Evolutionary conservation across 2,797 vertebrate species (phyloP).

Genomic region (Vultur gryphus): DNA sequence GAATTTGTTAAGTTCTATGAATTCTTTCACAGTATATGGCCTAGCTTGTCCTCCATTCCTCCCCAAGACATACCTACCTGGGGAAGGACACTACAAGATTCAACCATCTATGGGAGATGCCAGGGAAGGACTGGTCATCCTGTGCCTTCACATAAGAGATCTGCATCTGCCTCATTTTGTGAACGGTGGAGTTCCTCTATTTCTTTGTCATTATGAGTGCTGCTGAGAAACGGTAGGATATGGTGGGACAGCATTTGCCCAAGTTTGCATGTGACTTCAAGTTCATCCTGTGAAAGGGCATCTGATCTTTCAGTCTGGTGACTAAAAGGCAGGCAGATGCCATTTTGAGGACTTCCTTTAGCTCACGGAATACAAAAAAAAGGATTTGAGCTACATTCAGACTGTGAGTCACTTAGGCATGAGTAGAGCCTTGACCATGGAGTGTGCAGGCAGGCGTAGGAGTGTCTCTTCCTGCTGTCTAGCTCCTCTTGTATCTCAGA

Average conservation of each 20-base stretch:
- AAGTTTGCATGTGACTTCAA: not conserved
- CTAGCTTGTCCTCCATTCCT: not conserved
- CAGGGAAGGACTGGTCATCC: not conserved
- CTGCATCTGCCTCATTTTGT: not conserved
- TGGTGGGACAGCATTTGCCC: not conserved
- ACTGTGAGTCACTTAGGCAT: not conserved
- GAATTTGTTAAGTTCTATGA: not conserved
- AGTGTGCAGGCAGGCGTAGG: not conserved
- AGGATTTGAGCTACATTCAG: not conserved
- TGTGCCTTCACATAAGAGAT: not conserved
- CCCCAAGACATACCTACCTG: not conserved
- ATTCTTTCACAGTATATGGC: not conserved
- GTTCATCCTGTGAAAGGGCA: not conserved
- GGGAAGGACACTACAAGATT: not conserved
- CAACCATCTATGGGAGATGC: fast-evolving
- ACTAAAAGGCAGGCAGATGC: not conserved
- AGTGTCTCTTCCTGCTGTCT: not conserved
- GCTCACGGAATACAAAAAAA: not conserved
- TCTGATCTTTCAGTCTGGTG: not conserved
- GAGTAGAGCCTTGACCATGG: not conserved
- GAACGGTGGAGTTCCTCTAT: not conserved
- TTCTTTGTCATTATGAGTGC: not conserved
- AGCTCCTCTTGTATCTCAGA: not conserved
- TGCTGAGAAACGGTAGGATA: not conserved
- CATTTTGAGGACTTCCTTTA: not conserved